These are phyloP conservation scores for Catharus minimus DNA, from an alignment of 2,113 vertebrate species.

Conservation along the genomic window DNA sequence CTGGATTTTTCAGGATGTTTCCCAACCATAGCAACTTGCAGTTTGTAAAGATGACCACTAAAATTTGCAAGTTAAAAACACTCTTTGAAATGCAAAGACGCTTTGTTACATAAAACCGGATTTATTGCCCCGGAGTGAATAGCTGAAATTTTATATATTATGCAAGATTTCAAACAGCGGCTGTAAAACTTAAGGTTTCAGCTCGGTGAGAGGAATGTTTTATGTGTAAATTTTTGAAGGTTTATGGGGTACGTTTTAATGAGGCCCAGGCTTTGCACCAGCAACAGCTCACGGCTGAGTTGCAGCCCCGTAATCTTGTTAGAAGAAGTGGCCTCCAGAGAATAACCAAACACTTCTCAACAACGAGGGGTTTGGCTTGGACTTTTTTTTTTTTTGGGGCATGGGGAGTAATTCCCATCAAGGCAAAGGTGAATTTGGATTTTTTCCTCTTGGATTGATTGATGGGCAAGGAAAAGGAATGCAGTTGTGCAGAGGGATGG, in stretches of 20 bases:
- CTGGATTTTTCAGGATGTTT: background rate
- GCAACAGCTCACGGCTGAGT: constrained; percentile 60
- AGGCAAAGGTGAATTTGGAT: background rate
- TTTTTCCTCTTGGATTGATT: background rate
- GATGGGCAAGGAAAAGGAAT: background rate
- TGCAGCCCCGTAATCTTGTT: constrained; percentile 41
- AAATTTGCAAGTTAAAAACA: constrained; percentile 79
- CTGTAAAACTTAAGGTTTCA: constrained; percentile 75
- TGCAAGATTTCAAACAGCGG: constrained; percentile 77
- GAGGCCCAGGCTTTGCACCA: constrained; percentile 71
- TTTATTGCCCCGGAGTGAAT: constrained; percentile 75
- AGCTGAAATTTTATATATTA: constrained; percentile 80
- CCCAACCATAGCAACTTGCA: constrained; percentile 23
- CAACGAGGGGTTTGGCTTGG: background rate
- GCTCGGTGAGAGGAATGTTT: constrained; percentile 75
- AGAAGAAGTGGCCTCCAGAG: constrained; percentile 53
- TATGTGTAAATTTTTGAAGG: constrained; percentile 80
- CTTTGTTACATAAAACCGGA: constrained; percentile 77
- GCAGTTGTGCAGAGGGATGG: background rate
- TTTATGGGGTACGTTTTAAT: constrained; percentile 79
- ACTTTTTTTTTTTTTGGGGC: background rate
- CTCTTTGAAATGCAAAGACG: constrained; percentile 77
- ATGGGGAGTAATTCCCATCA: background rate
- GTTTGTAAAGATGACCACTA: constrained; percentile 77
- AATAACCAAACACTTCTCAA: background rate